Evolutionary conservation across 2,888 invertebrate genomes (phyloP), one percentile per base, ranked within the genome.

Genomic region (Ferdinandea cuprea): DNA sequence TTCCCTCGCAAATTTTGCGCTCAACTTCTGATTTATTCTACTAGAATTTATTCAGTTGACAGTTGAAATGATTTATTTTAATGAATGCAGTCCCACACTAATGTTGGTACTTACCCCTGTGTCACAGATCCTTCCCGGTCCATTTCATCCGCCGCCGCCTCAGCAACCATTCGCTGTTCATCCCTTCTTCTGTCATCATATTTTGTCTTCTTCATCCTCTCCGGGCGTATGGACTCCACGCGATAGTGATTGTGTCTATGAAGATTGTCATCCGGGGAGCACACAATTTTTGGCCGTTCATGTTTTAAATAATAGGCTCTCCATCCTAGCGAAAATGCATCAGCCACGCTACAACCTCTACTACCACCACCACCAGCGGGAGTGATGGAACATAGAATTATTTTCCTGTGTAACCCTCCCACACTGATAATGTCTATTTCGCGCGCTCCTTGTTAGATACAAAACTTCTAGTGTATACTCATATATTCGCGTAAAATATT

Each of bases 31-130:
- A 83, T 83, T 83, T 83, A 83, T 83, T 83, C 61, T 59, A 66
- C 35, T 37, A 48, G 46, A 83, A 83, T 83, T 78, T 83, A 84
- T 84, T 84, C 69, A 65, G 74, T 69, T 79, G 84, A 84, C 84
- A 84, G 84, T 84, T 65, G 73, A 84, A 84, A 74, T 84, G 84
- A 84, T 84, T 84, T 84, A 84, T 84, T 84, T 84, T 84, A 84
- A 84, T 84, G 84, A 84, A 84, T 84, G 79, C 73, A 68, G 42
- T 37, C 37, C 83, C 83, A 83, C 83, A 83, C 78, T 83, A 83
- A 83, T 63, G 83, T 77, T 71, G 65, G 35, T 65, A 66, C 17
- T n/a, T 13, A 13, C 30, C 50, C 15, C 9, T 21, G 2, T 7
- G 1, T 9, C 11, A 7, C 3, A 11, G 17, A 54, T 25, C 35